Conservation (phyloP, 2,888 invertebrate species). For the Heliothis peltigera region DNA sequence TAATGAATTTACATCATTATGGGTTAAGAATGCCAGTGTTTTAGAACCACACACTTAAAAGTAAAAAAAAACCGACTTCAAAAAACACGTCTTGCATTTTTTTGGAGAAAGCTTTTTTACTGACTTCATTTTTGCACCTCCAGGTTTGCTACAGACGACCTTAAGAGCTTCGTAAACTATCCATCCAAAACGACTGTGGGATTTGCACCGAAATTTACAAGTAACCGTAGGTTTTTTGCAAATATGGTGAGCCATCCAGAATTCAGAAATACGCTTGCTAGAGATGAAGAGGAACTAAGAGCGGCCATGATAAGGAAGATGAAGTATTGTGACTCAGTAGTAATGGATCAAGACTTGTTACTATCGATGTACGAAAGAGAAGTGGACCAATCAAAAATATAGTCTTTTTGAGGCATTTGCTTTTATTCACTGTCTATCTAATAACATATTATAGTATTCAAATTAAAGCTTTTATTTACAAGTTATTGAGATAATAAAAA, state of each 20-base stretch:
- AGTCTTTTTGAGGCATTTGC: not conserved
- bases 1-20: too few relatives aligned
- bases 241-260: slow-evolving; percentile 74
- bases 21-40: too few relatives aligned
- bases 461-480: too few relatives aligned
- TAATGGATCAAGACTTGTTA: slow-evolving; percentile 71
- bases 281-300: slow-evolving; percentile 70
- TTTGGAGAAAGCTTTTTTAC: too few relatives aligned
- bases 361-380: slow-evolving; percentile 77
- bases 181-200: slow-evolving; percentile 82
- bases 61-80: too few relatives aligned
- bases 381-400: slow-evolving; percentile 72
- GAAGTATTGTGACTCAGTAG: slow-evolving; percentile 74
- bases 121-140: slow-evolving; percentile 9
- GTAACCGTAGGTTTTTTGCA: slow-evolving; percentile 82
- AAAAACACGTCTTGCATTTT: too few relatives aligned
- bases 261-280: slow-evolving; percentile 77
- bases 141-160: slow-evolving; percentile 75
- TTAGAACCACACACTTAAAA: too few relatives aligned
- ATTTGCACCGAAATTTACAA: slow-evolving; percentile 74
- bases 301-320: slow-evolving; percentile 71
- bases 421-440: too few relatives aligned
- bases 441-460: too few relatives aligned
- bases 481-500: too few relatives aligned
- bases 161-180: slow-evolving; percentile 74